Percentiles rank a stretch among this genome's conserved stretches.
Evolutionary conservation across 2,888 invertebrate species (phyloP).

Genomic region (Chaetogeoica ovagalla): DNA sequence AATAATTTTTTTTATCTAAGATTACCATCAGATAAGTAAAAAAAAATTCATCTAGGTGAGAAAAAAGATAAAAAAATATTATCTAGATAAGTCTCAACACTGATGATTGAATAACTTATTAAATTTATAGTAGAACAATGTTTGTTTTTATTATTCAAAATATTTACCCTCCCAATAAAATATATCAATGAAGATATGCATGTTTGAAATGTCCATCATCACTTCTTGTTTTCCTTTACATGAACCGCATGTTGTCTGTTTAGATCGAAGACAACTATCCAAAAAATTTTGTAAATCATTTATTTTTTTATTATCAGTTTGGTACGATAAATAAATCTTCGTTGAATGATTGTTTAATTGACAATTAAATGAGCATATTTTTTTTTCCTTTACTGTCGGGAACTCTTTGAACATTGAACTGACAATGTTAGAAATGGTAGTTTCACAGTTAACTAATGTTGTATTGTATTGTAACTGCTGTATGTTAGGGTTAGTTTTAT

Average conservation of each 20-base stretch:
- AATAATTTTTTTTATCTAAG: no score
- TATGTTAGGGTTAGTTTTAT: background rate
- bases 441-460: background rate
- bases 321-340: background rate
- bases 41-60: no score
- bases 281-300: background rate
- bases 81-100: no score
- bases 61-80: no score
- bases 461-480: constrained; percentile 10
- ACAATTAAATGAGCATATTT: background rate
- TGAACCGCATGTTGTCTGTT: background rate
- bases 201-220: background rate
- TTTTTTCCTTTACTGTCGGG: background rate
- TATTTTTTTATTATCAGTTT: background rate
- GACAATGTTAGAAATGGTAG: background rate
- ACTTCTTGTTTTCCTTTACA: background rate
- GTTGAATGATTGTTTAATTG: background rate
- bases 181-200: no score
- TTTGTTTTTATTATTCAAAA: no score
- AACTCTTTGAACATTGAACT: background rate
- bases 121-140: background rate
- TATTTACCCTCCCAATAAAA: constrained; percentile 5
- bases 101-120: background rate
- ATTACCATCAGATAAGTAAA: no score
- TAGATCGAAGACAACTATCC: background rate